A percentile compares a stretch with the other conserved stretches of the same genome.
Conservation (phyloP, 2,113 vertebrate species). For the Campylomormyrus tamandua region DNA sequence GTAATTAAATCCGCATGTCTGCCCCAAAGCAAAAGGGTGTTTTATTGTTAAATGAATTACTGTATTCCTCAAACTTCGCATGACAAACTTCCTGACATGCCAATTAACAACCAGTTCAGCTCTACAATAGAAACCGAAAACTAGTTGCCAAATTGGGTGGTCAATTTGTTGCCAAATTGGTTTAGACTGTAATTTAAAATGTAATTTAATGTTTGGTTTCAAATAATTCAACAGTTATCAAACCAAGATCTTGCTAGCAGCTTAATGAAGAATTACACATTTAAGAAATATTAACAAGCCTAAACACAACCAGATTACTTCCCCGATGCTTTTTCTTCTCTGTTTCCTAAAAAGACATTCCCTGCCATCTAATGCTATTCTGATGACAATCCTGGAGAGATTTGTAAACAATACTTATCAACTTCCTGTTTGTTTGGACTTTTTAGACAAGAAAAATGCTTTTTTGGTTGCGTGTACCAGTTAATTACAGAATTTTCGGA, state of each 20-base stretch:
- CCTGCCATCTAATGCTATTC: not conserved
- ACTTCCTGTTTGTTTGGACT: not conserved
- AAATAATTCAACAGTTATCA: not conserved
- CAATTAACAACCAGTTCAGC: not conserved
- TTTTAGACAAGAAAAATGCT: not conserved
- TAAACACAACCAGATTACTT: not conserved
- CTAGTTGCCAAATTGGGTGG: not conserved
- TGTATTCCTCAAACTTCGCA: not conserved
- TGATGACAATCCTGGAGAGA: not conserved
- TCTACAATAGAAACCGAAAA: not conserved
- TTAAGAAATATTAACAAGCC: not conserved
- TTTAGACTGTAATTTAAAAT: not conserved
- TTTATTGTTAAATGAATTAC: not conserved
- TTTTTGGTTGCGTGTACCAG: not conserved
- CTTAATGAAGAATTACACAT: not conserved
- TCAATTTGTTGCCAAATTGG: not conserved
- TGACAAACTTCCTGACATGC: not conserved
- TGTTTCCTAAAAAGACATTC: not conserved
- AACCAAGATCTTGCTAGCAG: not conserved
- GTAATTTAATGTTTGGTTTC: not conserved
- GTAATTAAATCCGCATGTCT: not conserved
- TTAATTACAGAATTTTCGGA: not conserved
- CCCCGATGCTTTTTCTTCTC: not conserved
- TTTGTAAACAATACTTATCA: not conserved
- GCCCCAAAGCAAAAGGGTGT: not conserved